These are phyloP conservation scores for Pseudanteris insignis DNA, from an alignment of 2,888 invertebrate genomes.

Conservation along the genomic window DNA sequence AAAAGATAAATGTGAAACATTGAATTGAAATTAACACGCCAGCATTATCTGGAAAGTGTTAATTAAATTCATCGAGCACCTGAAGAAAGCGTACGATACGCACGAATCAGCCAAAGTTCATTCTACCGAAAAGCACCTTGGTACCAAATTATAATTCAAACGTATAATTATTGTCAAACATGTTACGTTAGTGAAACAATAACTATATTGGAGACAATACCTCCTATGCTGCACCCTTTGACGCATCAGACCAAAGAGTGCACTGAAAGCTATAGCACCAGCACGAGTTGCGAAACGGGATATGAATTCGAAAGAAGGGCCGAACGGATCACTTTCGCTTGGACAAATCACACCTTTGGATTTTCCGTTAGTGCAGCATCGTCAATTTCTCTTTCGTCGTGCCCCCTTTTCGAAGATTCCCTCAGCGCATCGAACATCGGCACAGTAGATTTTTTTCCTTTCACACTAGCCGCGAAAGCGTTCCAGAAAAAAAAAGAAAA, in stretches of 20 bases:
- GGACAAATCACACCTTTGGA: slow-evolving; percentile 5
- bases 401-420: slow-evolving; percentile 12
- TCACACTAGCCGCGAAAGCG: slow-evolving; percentile 29
- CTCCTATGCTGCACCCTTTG: no score
- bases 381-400: slow-evolving; percentile 28
- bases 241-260: no score
- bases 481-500: slow-evolving; percentile 19
- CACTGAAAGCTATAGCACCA: slow-evolving; percentile 4
- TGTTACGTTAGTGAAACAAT: slow-evolving; percentile 4
- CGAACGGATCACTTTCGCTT: slow-evolving; percentile 19
- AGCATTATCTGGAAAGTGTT: slow-evolving; percentile 6
- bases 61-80: slow-evolving; percentile 7
- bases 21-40: not conserved
- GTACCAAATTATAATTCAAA: not conserved
- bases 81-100: slow-evolving; percentile 8
- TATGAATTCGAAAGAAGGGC: slow-evolving; percentile 2
- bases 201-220: slow-evolving; percentile 11
- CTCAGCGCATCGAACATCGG: slow-evolving; percentile 7
- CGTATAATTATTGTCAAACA: slow-evolving; percentile 2
- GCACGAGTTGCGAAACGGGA: slow-evolving; percentile 2
- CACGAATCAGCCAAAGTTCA: slow-evolving; percentile 18
- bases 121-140: not conserved
- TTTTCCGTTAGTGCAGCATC: not conserved
- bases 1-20: no score
- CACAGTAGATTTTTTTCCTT: slow-evolving; percentile 24